Percentiles rank a stretch among this genome's conserved stretches.
phyloP scores from a whole-genome alignment of 2,797 vertebrate species.

The Mormyrus proboscirostris region DNA sequence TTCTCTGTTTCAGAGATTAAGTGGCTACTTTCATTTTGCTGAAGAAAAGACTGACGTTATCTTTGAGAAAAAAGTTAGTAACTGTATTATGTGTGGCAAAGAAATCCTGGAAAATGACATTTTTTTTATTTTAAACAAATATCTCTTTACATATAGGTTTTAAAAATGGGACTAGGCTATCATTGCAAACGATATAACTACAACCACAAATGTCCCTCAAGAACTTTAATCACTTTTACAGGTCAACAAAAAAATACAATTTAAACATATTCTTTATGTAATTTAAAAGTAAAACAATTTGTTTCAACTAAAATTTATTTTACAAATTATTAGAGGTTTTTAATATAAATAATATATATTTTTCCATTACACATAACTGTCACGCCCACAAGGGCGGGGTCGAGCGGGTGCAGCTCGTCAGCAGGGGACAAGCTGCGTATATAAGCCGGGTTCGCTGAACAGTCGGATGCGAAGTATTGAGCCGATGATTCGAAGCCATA shows the following conservation, averaged over 20 bases:
- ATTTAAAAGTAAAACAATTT: neutral
- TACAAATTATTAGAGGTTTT: neutral
- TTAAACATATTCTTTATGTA: neutral
- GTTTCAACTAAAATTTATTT: neutral
- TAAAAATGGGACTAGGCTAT: neutral
- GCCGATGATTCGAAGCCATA: too few species aligned
- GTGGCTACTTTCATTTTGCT: neutral
- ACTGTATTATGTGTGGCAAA: neutral
- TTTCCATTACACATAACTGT: neutral
- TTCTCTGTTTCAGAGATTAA: neutral
- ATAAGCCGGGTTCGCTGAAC: too few species aligned
- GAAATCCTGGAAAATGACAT: neutral
- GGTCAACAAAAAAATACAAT: neutral
- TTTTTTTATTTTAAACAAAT: neutral
- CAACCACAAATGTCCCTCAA: neutral
- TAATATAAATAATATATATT: neutral
- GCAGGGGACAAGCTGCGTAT: too few species aligned
- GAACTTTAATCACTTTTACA: neutral
- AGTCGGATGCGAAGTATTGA: too few species aligned
- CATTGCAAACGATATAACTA: neutral
- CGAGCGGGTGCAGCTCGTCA: too few species aligned
- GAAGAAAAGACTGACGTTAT: neutral
- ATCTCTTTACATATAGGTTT: neutral
- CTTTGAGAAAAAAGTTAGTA: neutral
- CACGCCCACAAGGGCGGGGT: too few species aligned